Evolutionary conservation across 2,113 vertebrate genomes (phyloP).

Genomic region (Limnothrissa miodon): DNA sequence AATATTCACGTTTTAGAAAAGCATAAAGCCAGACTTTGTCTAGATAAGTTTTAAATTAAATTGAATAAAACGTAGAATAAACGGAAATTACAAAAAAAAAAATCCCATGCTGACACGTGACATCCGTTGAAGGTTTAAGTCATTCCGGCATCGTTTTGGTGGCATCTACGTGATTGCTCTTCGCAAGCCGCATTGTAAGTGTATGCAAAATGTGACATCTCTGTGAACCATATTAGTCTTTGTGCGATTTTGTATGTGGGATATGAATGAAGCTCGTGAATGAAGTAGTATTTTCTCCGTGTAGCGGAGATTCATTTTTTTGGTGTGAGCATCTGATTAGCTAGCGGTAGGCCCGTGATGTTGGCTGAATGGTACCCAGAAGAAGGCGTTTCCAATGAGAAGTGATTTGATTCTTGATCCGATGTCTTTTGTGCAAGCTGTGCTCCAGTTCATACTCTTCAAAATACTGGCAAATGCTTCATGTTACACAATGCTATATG

Average conservation of each 20-base stretch:
- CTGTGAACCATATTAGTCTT: background rate
- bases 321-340: background rate
- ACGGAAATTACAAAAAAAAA: background rate
- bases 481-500: background rate
- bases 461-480: background rate
- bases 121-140: slow-evolving; percentile 1
- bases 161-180: background rate
- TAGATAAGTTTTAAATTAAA: background rate
- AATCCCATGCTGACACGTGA: background rate
- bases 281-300: background rate
- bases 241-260: background rate
- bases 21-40: background rate
- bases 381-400: background rate
- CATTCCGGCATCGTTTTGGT: slow-evolving; percentile 9
- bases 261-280: background rate
- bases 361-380: slow-evolving; percentile 5
- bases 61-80: background rate
- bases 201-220: background rate
- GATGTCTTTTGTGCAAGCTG: background rate
- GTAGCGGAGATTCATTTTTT: background rate
- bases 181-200: background rate
- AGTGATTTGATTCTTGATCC: background rate
- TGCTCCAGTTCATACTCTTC: background rate
- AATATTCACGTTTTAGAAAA: too few species aligned
- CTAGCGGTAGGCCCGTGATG: background rate